phyloP scores from a whole-genome alignment of 1,140 invertebrate species.

The Bombus consobrinus region DNA sequence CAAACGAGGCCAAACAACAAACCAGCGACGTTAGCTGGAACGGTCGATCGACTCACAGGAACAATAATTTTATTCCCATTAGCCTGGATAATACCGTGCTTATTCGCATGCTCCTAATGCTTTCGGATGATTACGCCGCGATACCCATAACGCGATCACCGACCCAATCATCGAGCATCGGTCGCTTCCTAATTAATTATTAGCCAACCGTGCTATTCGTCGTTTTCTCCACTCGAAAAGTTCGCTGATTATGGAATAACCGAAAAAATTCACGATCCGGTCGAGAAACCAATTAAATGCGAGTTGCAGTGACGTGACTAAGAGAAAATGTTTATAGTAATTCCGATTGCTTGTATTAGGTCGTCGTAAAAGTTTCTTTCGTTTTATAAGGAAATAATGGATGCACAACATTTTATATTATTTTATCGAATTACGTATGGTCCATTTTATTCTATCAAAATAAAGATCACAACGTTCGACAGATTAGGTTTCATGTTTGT shows the following conservation, averaged over 20 bases:
- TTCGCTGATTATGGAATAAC: not conserved
- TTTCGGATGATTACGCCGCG: conserved; percentile 45
- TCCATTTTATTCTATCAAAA: no score
- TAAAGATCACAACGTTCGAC: no score
- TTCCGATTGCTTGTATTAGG: no score
- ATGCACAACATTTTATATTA: no score
- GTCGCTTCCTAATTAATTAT: conserved; percentile 65
- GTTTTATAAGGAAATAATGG: no score
- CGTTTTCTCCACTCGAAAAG: conserved; percentile 20
- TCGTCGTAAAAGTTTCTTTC: no score
- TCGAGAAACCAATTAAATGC: not conserved
- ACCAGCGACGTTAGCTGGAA: not conserved
- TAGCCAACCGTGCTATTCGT: not conserved
- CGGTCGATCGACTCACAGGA: conserved; percentile 20
- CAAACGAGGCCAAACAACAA: not conserved
- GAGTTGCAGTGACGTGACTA: no score
- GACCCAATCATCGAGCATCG: conserved; percentile 43
- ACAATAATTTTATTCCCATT: conserved; percentile 74
- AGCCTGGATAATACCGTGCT: conserved; percentile 65
- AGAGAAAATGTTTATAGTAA: not conserved
- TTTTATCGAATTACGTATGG: no score
- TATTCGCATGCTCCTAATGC: conserved; percentile 67
- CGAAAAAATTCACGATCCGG: not conserved
- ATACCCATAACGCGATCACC: conserved; percentile 40
- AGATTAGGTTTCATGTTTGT: no score